These are phyloP conservation scores for Rhamphomyia laevipes DNA, from an alignment of 2,888 invertebrate species.

Conservation along the genomic window DNA sequence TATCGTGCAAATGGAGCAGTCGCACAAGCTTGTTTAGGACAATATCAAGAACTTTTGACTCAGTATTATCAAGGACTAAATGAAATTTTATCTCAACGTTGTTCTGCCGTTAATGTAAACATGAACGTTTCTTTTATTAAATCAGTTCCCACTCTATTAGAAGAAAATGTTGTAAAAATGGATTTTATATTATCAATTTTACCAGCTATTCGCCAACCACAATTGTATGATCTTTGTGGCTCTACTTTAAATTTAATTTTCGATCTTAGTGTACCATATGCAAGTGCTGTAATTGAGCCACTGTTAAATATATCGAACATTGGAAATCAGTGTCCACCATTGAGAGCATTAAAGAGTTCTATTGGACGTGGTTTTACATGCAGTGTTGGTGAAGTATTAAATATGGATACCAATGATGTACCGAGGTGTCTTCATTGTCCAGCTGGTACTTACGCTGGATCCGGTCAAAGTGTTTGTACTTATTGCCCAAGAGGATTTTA, in stretches of 20 bases:
- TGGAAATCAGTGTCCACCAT: constrained; percentile 84
- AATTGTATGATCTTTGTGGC: constrained; percentile 89
- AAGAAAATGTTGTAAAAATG: constrained; percentile 81
- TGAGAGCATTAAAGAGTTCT: constrained; percentile 73
- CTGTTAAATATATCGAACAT: constrained; percentile 79
- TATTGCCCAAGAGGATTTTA: constrained; percentile 87
- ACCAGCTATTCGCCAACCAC: constrained; percentile 79
- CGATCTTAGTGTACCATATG: constrained; percentile 85
- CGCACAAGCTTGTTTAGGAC: constrained; percentile 67
- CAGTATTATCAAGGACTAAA: constrained; percentile 74
- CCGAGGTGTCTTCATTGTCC: constrained; percentile 94
- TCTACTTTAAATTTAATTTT: constrained; percentile 87
- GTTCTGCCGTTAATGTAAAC: constrained; percentile 88
- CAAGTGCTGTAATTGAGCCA: constrained; percentile 80
- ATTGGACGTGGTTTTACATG: constrained; percentile 87
- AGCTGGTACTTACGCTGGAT: constrained; percentile 85
- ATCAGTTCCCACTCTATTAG: constrained; percentile 63
- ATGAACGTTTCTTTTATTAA: constrained; percentile 87
- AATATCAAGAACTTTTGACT: constrained; percentile 71
- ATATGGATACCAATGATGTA: constrained; percentile 84
- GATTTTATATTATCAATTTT: constrained; percentile 79
- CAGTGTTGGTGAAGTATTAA: constrained; percentile 83
- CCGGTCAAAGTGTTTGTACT: constrained; percentile 82
- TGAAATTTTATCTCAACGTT: constrained; percentile 73
- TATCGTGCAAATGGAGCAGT: constrained; percentile 87